Base-by-base conservation (phyloP, 2,888 invertebrate genomes). In the Candidula unifasciata region DNA sequence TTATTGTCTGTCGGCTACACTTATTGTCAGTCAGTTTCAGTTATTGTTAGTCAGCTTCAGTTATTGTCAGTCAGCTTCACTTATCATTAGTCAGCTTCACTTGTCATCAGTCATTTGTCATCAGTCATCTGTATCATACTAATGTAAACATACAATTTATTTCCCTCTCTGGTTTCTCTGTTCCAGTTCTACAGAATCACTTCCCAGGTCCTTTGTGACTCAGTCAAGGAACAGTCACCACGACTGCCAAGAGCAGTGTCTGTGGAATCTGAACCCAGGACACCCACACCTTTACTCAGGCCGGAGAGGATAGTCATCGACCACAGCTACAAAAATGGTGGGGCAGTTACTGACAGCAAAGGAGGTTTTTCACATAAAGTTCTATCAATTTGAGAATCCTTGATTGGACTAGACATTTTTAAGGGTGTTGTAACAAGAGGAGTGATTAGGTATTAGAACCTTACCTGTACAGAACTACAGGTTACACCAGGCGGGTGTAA, bases 251-350 rank as follows among this genome's bases (percentile, higher is more conserved):
- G 82, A 30, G 76, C 82, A 21, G 60, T 60, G 27, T 82, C 82
- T 13, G 37, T 82, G 10, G 82, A 82, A 35, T 82, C 82, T 16
- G 82, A 82, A 44, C 82, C 82, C 2, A 74, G 74, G 76, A 82
- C 82, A 13, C 82, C 82, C 8, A 82, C 82, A 30, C 82, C 82
- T 2, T 74, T 82, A 24, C 66, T 82, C n/a, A 35, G 82, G 6
- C 82, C 82, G 5, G 82, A 69, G 24, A 27, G 79, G 10, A 27
- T 79, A 10, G 66, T 79, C 66, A 33, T 79, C 33, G 27, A 66
- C 33, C 52, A 79, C 16, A 3, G 13, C 77, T 77, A 77, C 57
- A 60, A 21, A n/a, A 77, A 33, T 27, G 27, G 54, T 30, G 60
- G 16, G 27, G 27, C 35, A 44, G 68, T 66, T 5, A 66, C 35